Percentiles rank a stretch among this genome's conserved stretches.
Evolutionary conservation across 2,888 invertebrate genomes (phyloP).

Genomic region (Antheraea yamamai): DNA sequence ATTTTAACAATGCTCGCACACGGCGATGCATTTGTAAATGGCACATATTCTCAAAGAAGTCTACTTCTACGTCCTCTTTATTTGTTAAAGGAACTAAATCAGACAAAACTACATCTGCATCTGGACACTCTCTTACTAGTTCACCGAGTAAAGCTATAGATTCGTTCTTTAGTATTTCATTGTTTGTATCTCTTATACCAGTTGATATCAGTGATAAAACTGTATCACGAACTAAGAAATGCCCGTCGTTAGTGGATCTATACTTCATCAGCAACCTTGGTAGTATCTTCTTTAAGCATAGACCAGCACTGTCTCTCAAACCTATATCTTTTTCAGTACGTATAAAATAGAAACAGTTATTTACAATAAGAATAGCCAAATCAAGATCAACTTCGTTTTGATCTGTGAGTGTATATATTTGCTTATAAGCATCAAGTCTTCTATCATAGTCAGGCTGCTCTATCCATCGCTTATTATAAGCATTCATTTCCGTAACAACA

Average conservation of each 20-base stretch:
- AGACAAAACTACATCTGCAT: slow-evolving; percentile 86
- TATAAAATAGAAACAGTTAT: slow-evolving; percentile 91
- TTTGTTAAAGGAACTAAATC: slow-evolving; percentile 87
- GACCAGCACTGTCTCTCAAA: slow-evolving; percentile 88
- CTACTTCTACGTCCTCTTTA: slow-evolving; percentile 90
- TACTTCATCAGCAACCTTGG: slow-evolving; percentile 84
- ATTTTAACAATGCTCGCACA: slow-evolving; percentile 90
- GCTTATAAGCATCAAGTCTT: slow-evolving; percentile 89
- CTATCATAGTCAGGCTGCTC: slow-evolving; percentile 96
- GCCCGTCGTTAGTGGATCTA: slow-evolving; percentile 80
- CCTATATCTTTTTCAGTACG: slow-evolving; percentile 92
- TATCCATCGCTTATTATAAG: slow-evolving; percentile 93
- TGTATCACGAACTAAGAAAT: slow-evolving; percentile 87
- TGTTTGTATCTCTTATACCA: slow-evolving; percentile 86
- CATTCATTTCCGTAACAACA: slow-evolving; percentile 88
- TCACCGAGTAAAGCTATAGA: slow-evolving; percentile 90
- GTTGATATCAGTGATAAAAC: slow-evolving; percentile 87
- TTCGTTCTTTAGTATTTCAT: slow-evolving; percentile 89
- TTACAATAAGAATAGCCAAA: slow-evolving; percentile 87
- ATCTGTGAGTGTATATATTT: slow-evolving; percentile 82
- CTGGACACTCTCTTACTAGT: slow-evolving; percentile 87
- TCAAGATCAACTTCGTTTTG: slow-evolving; percentile 82
- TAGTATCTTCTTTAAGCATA: slow-evolving; percentile 87
- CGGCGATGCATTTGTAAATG: slow-evolving; percentile 94
- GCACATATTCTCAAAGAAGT: slow-evolving; percentile 96